Evolutionary conservation across 2,113 vertebrate species (phyloP), one percentile per base, ranked within the genome.

Genomic region (Saccopteryx leptura): DNA sequence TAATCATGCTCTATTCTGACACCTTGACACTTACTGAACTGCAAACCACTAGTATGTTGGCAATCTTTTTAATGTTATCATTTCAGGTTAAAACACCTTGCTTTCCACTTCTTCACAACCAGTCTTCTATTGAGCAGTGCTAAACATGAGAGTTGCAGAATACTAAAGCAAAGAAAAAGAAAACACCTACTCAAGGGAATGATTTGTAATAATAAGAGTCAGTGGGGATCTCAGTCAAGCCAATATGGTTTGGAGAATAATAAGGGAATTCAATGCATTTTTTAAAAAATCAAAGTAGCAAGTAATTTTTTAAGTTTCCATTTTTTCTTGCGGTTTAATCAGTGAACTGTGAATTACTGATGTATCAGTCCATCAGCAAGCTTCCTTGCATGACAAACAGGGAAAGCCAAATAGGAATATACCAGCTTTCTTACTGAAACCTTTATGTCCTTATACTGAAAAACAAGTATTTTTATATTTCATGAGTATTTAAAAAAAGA

Each of bases 291-390:
- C 2, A 26, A 60, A 85, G 21, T 68, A 15, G 2, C 11, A 93
- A 93, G 86, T 74, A 69, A 61, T 82, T 85, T 76, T 85, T 94
- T 52, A 26, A 61, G 33, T 80, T 88, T 97, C 65, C 17, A 23
- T 92, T 92, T 93, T 91, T 65, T 58, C 71, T 74, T 58, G 28
- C 3, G 78, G 7, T 48, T 48, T 63, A 56, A 58, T 81, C n/a
- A 94, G 39, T 46, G 65, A 52, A 23, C 61, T 61, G 31, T 33
- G 79, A 91, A 91, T 46, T 39, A 89, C 52, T 54, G 56, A 50
- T 79, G 86, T 54, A 69, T 72, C 26, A 61, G 31, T 48, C 52
- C 3, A 39, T 39, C 76, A 69, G 39, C 65, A 82, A 61, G 13
- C 7, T 21, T 85, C 14, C 31, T 19, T 75, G 1, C 50, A 63